A percentile compares a stretch with the other conserved stretches of the same genome.
phyloP scores from a whole-genome alignment of 2,888 invertebrate genomes.

The Auanema sp. region DNA sequence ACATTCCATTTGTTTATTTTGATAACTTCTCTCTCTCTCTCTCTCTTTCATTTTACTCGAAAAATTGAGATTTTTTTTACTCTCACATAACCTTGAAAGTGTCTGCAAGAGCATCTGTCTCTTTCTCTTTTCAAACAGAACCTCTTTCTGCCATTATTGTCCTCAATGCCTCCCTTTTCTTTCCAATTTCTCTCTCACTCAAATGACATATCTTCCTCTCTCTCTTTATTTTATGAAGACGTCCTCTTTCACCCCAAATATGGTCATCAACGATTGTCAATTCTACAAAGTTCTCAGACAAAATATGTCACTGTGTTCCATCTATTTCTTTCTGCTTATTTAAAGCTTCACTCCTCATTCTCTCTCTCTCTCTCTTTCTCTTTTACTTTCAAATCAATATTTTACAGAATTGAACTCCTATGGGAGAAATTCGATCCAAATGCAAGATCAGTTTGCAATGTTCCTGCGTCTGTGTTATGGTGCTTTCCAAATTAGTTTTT shows the following conservation, averaged over 20 bases:
- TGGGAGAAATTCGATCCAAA: constrained; percentile 2
- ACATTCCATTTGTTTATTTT: not conserved
- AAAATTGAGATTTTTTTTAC: not conserved
- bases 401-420: not conserved
- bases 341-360: not conserved
- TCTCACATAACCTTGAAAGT: not conserved
- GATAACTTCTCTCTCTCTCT: not conserved
- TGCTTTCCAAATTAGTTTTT: not conserved
- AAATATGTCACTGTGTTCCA: not conserved
- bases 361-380: constrained; percentile 4
- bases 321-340: not conserved
- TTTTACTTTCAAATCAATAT: not conserved
- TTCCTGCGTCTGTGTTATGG: constrained; percentile 4
- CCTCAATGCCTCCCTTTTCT: no score
- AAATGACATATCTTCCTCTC: no score
- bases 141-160: no score
- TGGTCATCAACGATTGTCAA: no score
- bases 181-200: no score
- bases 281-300: no score
- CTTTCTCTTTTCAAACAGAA: not conserved
- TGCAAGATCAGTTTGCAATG: constrained; percentile 3
- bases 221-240: no score
- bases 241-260: no score
- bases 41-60: not conserved
- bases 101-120: not conserved